Base-by-base conservation (phyloP, 1,140 invertebrate genomes). In the Drosophila mayri region DNA sequence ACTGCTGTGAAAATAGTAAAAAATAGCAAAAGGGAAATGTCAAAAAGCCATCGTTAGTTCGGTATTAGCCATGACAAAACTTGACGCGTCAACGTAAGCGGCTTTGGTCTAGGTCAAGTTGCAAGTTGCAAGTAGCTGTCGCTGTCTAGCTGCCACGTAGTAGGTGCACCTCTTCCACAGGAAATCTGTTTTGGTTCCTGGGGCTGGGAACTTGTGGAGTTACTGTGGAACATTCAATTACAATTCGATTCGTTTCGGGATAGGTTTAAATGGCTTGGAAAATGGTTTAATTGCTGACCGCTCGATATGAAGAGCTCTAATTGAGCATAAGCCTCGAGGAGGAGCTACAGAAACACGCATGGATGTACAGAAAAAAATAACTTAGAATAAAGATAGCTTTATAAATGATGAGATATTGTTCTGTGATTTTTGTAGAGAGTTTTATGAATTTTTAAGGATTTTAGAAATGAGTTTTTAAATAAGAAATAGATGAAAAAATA, bases 81-180 rank as follows among this genome's bases (percentile, higher is more conserved):
- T 71, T 80, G 66, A 71, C 66, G 74, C 66, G 76, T 80, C 80
- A 88, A 84, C 80, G 40, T 87, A 87, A 87, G 84, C 84, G 72
- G 84, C 85, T 87, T 87, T 88, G 67, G 60, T 88, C 72, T 87
- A 88, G 84, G 85, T 87, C 85, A 87, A 84, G 84, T 90, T 80
- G 77, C 84, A 73, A 59, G 43, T 43, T 52, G 50, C 49, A 61
- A 52, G 50, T 58, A 40, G 30, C 35, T 46, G 40, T 55, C 44
- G 32, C 28, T 49, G 44, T 63, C 54, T 62, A 32, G 57, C 38
- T 30, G 32, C 50, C 50, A 25, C 18, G 20, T 43, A 46, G 10
- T 25, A 41, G 16, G 4, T 37, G 75, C 61, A 54, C 32, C 50
- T 37, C 60, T 76, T 38, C 50, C 61, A 52, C 62, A 55, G 62